phyloP scores from a whole-genome alignment of 2,113 vertebrate species.

The Neotoma lepida region DNA sequence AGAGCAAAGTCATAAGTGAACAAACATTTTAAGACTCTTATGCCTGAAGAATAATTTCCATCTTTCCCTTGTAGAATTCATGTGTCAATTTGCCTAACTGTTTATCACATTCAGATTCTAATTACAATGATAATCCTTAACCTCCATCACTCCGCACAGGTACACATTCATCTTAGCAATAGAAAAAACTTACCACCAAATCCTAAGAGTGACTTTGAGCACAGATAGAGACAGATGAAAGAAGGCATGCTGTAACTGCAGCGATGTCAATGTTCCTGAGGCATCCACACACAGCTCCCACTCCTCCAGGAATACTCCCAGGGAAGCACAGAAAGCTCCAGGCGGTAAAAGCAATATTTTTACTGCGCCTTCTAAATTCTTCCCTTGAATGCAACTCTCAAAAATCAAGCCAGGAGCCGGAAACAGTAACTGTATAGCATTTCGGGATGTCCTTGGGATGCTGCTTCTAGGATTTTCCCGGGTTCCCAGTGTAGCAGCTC shows the following conservation, averaged over 20 bases:
- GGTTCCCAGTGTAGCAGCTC: not conserved
- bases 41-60: not conserved
- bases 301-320: not conserved
- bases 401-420: not conserved
- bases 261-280: not conserved
- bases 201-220: constrained; percentile 77
- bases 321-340: not conserved
- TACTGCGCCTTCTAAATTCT: not conserved
- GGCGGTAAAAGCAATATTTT: not conserved
- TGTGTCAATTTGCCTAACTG: constrained; percentile 18
- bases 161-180: not conserved
- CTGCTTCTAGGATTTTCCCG: not conserved
- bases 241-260: constrained; percentile 76
- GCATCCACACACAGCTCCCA: not conserved
- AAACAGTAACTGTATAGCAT: not conserved
- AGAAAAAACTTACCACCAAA: constrained; percentile 73
- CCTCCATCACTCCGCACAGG: not conserved
- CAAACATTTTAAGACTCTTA: constrained; percentile 24
- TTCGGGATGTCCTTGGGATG: constrained; percentile 18
- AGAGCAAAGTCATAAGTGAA: not conserved
- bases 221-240: constrained; percentile 74
- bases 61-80: not conserved
- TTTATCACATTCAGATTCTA: not conserved
- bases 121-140: not conserved
- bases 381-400: not conserved